phyloP scores from a whole-genome alignment of 2,113 vertebrate species.

The Serinus canaria region DNA sequence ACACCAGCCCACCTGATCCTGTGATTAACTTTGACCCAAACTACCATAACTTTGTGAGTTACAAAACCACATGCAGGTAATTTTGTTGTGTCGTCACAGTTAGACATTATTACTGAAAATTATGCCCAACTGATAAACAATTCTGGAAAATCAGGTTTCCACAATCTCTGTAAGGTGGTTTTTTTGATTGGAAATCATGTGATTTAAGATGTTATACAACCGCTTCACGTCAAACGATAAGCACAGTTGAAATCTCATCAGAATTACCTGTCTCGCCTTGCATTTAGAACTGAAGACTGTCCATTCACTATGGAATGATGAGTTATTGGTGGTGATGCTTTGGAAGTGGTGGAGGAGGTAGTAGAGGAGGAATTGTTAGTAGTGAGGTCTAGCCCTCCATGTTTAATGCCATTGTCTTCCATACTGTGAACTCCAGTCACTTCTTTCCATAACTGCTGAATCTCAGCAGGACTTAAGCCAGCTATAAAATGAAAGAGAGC shows the following conservation, averaged over 20 bases:
- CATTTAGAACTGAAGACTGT: constrained; percentile 94
- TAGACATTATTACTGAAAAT: neutral
- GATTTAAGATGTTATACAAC: neutral
- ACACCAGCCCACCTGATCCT: neutral
- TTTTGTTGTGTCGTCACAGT: neutral
- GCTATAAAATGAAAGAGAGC: constrained; percentile 80
- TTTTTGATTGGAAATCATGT: neutral
- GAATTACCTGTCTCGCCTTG: constrained; percentile 92
- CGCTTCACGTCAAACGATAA: neutral
- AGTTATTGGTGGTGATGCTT: constrained; percentile 96
- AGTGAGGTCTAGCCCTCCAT: constrained; percentile 94
- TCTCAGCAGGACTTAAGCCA: constrained; percentile 96
- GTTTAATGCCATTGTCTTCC: constrained; percentile 90
- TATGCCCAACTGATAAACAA: neutral
- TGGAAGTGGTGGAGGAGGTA: constrained; percentile 98
- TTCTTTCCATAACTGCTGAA: constrained; percentile 99
- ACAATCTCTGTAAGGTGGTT: neutral
- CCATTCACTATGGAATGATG: constrained; percentile 97
- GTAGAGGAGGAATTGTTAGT: constrained; percentile 96
- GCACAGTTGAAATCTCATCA: neutral
- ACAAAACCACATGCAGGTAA: neutral
- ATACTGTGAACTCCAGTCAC: constrained; percentile 89
- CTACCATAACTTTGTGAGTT: neutral
- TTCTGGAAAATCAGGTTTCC: neutral
- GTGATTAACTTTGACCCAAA: neutral